phyloP scores from a whole-genome alignment of 2,888 invertebrate species.

The Oscheius myriophilus region DNA sequence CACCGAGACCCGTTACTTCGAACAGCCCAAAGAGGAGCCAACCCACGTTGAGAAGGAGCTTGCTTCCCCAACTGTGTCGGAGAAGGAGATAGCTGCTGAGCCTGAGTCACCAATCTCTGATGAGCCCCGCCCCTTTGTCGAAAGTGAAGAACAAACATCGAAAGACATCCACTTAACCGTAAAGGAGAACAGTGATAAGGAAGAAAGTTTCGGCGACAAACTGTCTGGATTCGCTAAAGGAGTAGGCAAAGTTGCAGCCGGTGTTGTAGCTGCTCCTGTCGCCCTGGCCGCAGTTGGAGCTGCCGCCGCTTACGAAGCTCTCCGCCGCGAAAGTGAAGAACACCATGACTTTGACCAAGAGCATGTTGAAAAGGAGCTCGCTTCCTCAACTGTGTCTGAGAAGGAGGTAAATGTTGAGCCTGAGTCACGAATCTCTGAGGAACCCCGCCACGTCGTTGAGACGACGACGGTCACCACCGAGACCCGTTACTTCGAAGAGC shows the following conservation, averaged over 20 bases:
- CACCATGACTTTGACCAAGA: background rate
- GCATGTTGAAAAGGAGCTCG: slow-evolving; percentile 5
- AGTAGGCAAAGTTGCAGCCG: slow-evolving; percentile 54
- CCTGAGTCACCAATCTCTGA: background rate
- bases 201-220: slow-evolving; percentile 10
- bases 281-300: slow-evolving; percentile 54
- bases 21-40: slow-evolving; percentile 1
- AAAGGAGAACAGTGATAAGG: slow-evolving; percentile 6
- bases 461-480: slow-evolving; percentile 11
- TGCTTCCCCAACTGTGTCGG: background rate
- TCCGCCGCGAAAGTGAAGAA: slow-evolving; percentile 32
- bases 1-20: background rate
- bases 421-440: slow-evolving; percentile 6
- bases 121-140: background rate
- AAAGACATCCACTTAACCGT: background rate
- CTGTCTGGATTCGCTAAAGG: slow-evolving; percentile 37
- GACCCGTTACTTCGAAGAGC: background rate
- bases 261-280: slow-evolving; percentile 51
- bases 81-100: background rate
- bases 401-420: background rate
- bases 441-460: slow-evolving; percentile 5
- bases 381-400: slow-evolving; percentile 22
- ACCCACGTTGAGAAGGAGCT: background rate
- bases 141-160: background rate
- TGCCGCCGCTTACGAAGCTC: slow-evolving; percentile 47